These are phyloP conservation scores for Rhingia campestris DNA, from an alignment of 2,888 invertebrate species.

Conservation along the genomic window DNA sequence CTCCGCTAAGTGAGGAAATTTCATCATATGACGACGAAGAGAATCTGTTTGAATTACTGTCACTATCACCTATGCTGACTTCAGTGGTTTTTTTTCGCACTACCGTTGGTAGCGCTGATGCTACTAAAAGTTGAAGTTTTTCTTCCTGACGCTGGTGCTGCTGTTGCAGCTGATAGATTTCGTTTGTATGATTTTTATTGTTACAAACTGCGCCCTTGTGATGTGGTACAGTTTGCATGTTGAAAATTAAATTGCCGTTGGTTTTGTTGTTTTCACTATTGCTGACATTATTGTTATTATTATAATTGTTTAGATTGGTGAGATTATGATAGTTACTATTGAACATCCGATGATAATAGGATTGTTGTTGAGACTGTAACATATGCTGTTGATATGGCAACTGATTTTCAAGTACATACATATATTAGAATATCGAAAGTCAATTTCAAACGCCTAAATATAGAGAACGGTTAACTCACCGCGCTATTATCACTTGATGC, in stretches of 20 bases:
- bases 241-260: conserved; percentile 46
- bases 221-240: conserved; percentile 30
- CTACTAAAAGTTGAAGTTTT: neutral
- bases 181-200: conserved; percentile 23
- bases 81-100: conserved; percentile 9
- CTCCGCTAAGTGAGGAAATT: conserved; percentile 16
- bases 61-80: conserved; percentile 7
- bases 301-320: conserved; percentile 50
- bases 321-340: conserved; percentile 70
- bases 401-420: conserved; percentile 50
- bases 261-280: conserved; percentile 56
- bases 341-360: conserved; percentile 66
- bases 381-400: conserved; percentile 66
- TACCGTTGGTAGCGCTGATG: conserved; percentile 3
- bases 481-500: conserved; percentile 65
- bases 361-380: conserved; percentile 64
- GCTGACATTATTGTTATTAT: conserved; percentile 59
- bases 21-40: conserved; percentile 23
- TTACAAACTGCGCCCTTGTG: conserved; percentile 32
- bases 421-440: conserved; percentile 46
- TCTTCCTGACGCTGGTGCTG: conserved; percentile 32
- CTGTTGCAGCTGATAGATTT: conserved; percentile 17
- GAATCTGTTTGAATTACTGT: conserved; percentile 19
- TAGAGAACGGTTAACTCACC: conserved; percentile 60
- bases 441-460: conserved; percentile 27